Conservation (phyloP, 2,113 vertebrate species). For the Dipodomys ordii region DNA sequence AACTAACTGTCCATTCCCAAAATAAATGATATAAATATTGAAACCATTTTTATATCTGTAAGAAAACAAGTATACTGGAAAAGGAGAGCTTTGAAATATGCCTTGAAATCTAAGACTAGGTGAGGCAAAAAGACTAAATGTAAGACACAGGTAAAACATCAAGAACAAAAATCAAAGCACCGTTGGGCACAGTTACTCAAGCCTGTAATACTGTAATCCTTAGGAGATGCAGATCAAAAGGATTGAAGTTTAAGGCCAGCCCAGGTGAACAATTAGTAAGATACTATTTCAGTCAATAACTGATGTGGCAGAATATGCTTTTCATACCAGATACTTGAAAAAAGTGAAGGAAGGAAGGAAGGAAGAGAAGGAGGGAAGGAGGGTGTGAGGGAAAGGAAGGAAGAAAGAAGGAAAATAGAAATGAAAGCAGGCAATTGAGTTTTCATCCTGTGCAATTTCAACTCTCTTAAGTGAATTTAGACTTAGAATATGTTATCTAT, state of each 20-base stretch:
- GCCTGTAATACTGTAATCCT: too few relatives aligned
- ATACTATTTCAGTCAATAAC: too few relatives aligned
- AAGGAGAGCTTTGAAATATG: background rate
- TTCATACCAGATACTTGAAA: too few relatives aligned
- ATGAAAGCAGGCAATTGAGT: background rate
- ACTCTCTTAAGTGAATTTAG: background rate
- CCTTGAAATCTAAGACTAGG: background rate
- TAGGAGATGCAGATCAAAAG: too few relatives aligned
- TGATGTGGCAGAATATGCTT: too few relatives aligned
- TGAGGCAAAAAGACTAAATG: background rate
- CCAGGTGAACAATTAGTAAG: too few relatives aligned
- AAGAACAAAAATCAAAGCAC: constrained; percentile 31
- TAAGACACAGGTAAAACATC: background rate
- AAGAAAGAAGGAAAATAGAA: background rate
- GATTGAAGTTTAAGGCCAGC: too few relatives aligned
- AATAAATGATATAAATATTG: background rate
- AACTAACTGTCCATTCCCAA: background rate
- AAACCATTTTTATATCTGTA: background rate
- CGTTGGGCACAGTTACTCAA: too few relatives aligned
- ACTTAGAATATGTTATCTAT: background rate
- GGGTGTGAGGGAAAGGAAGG: too few relatives aligned
- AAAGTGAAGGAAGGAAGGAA: too few relatives aligned
- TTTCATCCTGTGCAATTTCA: background rate
- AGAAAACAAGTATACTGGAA: background rate
- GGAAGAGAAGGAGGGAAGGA: too few relatives aligned